These are phyloP conservation scores for Tadarida brasiliensis DNA, from an alignment of 2,797 vertebrate species.

Conservation along the genomic window DNA sequence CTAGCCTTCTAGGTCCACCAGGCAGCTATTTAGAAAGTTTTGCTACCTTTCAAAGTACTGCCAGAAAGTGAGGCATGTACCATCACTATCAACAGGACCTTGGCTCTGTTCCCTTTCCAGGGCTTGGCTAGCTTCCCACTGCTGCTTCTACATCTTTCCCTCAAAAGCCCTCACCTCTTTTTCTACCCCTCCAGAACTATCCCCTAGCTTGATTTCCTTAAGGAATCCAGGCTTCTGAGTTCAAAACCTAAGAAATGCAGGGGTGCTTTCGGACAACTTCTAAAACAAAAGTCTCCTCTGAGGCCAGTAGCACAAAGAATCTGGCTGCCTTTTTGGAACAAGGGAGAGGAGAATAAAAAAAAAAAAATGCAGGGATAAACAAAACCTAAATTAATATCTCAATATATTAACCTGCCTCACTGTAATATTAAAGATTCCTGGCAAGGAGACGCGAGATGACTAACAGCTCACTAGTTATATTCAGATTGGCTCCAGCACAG, in stretches of 20 bases:
- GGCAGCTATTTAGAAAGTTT: neutral
- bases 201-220: neutral
- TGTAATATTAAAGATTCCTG: neutral
- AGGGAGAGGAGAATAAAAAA: neutral
- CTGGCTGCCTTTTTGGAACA: neutral
- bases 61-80: neutral
- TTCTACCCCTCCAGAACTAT: no score
- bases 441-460: neutral
- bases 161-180: neutral
- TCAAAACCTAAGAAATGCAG: neutral
- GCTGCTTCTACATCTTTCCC: neutral
- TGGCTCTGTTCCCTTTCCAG: neutral
- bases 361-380: neutral
- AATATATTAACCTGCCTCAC: neutral
- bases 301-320: neutral
- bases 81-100: neutral
- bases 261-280: neutral
- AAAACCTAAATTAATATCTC: conserved; percentile 27
- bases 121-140: neutral
- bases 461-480: neutral
- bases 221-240: neutral
- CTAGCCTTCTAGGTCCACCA: neutral
- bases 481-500: neutral
- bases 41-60: neutral
- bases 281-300: conserved; percentile 4